Base-by-base conservation (phyloP, 2,888 invertebrate species). In the Dysmachus trigonus region DNA sequence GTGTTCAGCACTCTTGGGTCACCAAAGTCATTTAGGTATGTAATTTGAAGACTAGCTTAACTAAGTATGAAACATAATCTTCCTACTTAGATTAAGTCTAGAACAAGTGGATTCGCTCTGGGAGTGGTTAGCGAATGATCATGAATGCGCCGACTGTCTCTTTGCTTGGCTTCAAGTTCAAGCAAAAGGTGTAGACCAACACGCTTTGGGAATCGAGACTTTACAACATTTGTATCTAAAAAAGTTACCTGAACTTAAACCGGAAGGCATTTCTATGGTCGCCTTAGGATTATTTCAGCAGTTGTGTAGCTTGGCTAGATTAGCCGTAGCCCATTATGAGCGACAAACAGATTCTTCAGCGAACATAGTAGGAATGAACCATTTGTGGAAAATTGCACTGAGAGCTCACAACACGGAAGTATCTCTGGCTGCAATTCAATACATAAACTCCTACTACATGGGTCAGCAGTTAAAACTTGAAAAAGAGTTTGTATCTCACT, bases 161-260 rank as follows among this genome's bases (percentile, higher is more conserved):
- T 98, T 98, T 91, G 97, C 96, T 87, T 98, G 98, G 98, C 92
- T 98, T 79, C 94, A 98, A 62, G 96, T 96, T 8, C 98, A 98
- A 92, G 97, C 97, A 1, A 97, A 97, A 92, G 96, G 96, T 22
- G 97, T 97, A 0, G 98, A 98, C 88, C 96, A 98, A 89, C 98
- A 98, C 92, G 98, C 98, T 0, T 93, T 98, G 1, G 96, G 97
- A 2, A 93, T 97, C 86, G 97, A 98, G 89, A 96, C 98, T 0
- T 93, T 98, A 83, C 95, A 97, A 89, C 96, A 98, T 90, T 93
- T 98, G 33, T 98, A 98, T 90, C 93, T 97, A 82, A 95, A 96
- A 90, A 98, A 98, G 93, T 94, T 98, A 92, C 98, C 98, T 0
- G 96, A 96, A 87, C 92, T 98, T 85, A 95, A 96, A 47, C 97